A percentile compares a stretch with the other conserved stretches of the same genome.
Conservation (phyloP, 2,113 vertebrate species). For the Pollachius pollachius region DNA sequence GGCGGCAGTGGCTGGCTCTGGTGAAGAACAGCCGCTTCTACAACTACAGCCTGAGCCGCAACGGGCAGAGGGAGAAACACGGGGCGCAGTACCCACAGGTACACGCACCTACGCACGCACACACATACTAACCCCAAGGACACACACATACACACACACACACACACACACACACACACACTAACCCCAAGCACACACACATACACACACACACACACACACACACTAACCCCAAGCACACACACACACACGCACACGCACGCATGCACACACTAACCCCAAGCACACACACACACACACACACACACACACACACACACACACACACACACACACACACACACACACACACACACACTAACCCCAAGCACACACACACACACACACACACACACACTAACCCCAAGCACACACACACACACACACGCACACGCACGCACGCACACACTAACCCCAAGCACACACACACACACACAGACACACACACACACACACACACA, state of each 20-base stretch:
- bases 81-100: constrained; percentile 89
- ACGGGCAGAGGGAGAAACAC: constrained; percentile 83
- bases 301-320: neutral
- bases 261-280: constrained; percentile 4
- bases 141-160: neutral
- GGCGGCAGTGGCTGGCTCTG: constrained; percentile 95
- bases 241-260: neutral
- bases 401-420: neutral
- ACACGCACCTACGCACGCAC: constrained; percentile 5
- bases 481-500: neutral
- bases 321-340: neutral
- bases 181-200: neutral
- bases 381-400: neutral
- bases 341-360: neutral
- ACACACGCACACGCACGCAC: constrained; percentile 10
- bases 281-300: neutral
- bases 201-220: too few species aligned
- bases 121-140: neutral
- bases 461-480: neutral
- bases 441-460: neutral
- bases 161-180: neutral
- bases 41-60: constrained; percentile 85
- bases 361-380: neutral
- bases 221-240: neutral
- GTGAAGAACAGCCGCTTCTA: constrained; percentile 96